Evolutionary conservation across 2,797 vertebrate genomes (phyloP), one percentile per base, ranked within the genome.

Genomic region (Taeniopygia guttata): DNA sequence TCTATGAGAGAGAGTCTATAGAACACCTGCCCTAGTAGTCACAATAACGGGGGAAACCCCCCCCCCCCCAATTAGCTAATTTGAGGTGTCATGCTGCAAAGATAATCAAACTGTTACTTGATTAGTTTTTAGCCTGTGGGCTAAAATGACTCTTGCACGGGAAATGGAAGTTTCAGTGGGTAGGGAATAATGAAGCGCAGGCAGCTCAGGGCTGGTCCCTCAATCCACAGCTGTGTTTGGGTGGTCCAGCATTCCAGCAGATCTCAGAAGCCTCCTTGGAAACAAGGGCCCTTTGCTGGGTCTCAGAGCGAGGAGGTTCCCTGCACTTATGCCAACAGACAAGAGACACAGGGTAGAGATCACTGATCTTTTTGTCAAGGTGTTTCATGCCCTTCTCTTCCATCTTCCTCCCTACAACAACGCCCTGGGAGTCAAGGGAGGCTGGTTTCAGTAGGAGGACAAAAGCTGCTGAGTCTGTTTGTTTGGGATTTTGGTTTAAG

Each of bases 291-390:
- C 21, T 70, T 67, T 63, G 22, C 43, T 51, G n/a, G 11, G 3
- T 46, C 18, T 84, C 3, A 2, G n/a, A 17, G 11, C 0, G 0
- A 16, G 76, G 16, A 81, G 30, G 12, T 46, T 85, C 77, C 29
- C 16, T 13, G 3, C 0, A 0, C 23, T 2, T 3, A 3, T 68
- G 19, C 10, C 19, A 13, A 4, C 18, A 42, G 63, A 18, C 7
- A n/a, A 54, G 56, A 87, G 26, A 49, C 9, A 7, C 16, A 15
- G 36, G 19, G 10, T 16, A 48, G 77, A 60, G 55, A 38, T 48
- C 26, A 12, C 1, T 52, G 34, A 64, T 25, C 10, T 58, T 75
- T 54, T 76, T 76, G 40, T 49, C 1, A 1, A 42, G 25, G 36
- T 42, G 10, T 32, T 89, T 77, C 34, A 10, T 62, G 38, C 14